Conservation (phyloP, 2,888 invertebrate genomes). For the Pollenia angustigena region DNA sequence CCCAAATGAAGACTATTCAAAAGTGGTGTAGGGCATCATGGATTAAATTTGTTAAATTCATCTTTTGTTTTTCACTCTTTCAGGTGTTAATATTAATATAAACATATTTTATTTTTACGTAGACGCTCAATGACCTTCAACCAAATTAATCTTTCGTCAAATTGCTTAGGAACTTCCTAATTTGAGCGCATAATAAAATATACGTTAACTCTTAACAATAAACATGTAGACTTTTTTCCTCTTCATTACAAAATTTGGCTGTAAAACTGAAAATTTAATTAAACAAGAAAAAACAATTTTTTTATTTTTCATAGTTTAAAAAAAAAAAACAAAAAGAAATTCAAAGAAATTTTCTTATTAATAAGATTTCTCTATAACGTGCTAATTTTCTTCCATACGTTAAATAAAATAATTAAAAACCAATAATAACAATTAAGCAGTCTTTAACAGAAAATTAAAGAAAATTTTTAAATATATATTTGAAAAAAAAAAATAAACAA, state of each 20-base stretch:
- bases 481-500: constrained; percentile 4
- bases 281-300: not conserved
- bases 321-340: not conserved
- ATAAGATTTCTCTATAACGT: too few relatives aligned
- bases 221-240: not conserved
- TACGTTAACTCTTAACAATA: constrained; percentile 18
- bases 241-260: not conserved
- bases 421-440: constrained; percentile 27
- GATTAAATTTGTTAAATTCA: too few relatives aligned
- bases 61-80: not conserved
- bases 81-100: not conserved
- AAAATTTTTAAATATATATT: constrained; percentile 4
- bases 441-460: constrained; percentile 34
- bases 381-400: not conserved
- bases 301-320: not conserved
- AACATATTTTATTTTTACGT: not conserved
- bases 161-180: constrained; percentile 32
- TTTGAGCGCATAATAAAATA: constrained; percentile 3
- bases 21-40: too few relatives aligned
- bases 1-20: too few relatives aligned
- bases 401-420: constrained; percentile 4
- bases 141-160: constrained; percentile 46
- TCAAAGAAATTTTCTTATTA: not conserved
- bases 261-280: not conserved
- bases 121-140: constrained; percentile 26